Percentiles rank a stretch among this genome's conserved stretches.
phyloP scores from a whole-genome alignment of 2,797 vertebrate genomes.

The Pogonophryne albipinna region DNA sequence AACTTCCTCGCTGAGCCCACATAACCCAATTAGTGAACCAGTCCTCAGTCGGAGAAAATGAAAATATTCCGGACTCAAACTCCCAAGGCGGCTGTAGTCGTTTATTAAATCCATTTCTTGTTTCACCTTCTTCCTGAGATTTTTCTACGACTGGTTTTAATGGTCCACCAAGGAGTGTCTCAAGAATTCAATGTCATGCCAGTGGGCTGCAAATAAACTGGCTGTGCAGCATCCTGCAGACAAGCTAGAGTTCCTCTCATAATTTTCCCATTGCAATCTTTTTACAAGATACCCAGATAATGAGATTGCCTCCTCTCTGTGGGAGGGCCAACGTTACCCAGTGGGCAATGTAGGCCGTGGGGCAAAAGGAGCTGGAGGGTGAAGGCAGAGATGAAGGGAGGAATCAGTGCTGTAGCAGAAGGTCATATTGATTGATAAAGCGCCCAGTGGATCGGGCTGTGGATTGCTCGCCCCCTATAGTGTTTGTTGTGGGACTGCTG shows the following conservation, averaged over 20 bases:
- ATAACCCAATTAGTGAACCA: slow-evolving; percentile 81
- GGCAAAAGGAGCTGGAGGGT: slow-evolving; percentile 53
- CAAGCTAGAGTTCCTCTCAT: slow-evolving; percentile 39
- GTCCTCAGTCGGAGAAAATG: slow-evolving; percentile 74
- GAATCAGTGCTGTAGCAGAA: slow-evolving; percentile 64
- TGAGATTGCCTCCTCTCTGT: slow-evolving; percentile 68
- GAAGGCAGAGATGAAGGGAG: slow-evolving; percentile 45
- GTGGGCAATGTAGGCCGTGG: slow-evolving; percentile 41
- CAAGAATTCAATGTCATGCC: slow-evolving; percentile 53
- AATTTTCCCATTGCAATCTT: slow-evolving; percentile 55
- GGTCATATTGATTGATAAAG: slow-evolving; percentile 83
- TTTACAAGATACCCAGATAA: slow-evolving; percentile 70
- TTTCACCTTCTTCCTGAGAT: slow-evolving; percentile 70
- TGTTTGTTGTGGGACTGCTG: slow-evolving; percentile 75
- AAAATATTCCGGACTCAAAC: slow-evolving; percentile 77
- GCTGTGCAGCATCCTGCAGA: slow-evolving; percentile 45
- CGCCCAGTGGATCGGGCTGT: slow-evolving; percentile 67
- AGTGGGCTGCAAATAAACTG: slow-evolving; percentile 45
- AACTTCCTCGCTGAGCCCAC: slow-evolving; percentile 78
- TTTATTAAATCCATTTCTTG: slow-evolving; percentile 79
- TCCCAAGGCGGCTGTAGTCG: slow-evolving; percentile 69
- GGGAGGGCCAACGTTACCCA: slow-evolving; percentile 64
- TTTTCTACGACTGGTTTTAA: slow-evolving; percentile 64
- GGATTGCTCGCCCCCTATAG: slow-evolving; percentile 58
- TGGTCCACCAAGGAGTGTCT: slow-evolving; percentile 69